A percentile compares a stretch with the other conserved stretches of the same genome.
Conservation (phyloP, 2,113 vertebrate genomes). For the Ammodytes dubius region DNA sequence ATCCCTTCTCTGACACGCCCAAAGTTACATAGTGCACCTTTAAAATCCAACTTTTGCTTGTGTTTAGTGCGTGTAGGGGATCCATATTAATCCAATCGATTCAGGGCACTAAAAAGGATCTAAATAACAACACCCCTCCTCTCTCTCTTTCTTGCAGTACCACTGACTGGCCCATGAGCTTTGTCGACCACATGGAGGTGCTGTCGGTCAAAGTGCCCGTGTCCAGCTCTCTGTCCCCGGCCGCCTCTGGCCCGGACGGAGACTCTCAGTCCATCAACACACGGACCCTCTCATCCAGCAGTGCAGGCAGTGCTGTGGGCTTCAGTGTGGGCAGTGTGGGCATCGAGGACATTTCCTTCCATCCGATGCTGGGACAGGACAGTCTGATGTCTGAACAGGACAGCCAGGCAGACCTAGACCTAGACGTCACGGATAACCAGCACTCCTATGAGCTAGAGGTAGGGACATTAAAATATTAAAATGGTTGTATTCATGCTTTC, state of each 20-base stretch:
- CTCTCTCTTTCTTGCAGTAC: conserved; percentile 79
- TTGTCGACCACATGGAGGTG: conserved; percentile 91
- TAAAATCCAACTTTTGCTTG: too few species aligned
- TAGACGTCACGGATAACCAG: conserved; percentile 82
- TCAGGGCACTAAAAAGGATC: too few species aligned
- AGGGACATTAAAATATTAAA: too few species aligned
- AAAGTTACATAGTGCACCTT: too few species aligned
- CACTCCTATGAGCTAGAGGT: conserved; percentile 84
- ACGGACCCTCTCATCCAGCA: conserved; percentile 67
- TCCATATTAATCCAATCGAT: too few species aligned
- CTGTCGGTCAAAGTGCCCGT: conserved; percentile 92
- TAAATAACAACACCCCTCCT: neutral
- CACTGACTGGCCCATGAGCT: conserved; percentile 95
- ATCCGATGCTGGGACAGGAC: conserved; percentile 83
- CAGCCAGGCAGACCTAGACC: conserved; percentile 77
- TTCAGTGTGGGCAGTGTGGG: neutral
- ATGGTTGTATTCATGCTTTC: too few species aligned
- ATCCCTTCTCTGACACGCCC: too few species aligned
- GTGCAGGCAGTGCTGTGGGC: conserved; percentile 63
- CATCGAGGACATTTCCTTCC: conserved; percentile 71
- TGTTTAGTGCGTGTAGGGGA: too few species aligned
- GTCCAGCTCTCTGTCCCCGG: conserved; percentile 82
- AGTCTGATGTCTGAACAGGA: conserved; percentile 88
- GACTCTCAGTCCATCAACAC: conserved; percentile 22
- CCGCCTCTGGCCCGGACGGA: conserved; percentile 38